Evolutionary conservation across 1,140 invertebrate genomes (phyloP).

Genomic region (Listronotus oregonensis): DNA sequence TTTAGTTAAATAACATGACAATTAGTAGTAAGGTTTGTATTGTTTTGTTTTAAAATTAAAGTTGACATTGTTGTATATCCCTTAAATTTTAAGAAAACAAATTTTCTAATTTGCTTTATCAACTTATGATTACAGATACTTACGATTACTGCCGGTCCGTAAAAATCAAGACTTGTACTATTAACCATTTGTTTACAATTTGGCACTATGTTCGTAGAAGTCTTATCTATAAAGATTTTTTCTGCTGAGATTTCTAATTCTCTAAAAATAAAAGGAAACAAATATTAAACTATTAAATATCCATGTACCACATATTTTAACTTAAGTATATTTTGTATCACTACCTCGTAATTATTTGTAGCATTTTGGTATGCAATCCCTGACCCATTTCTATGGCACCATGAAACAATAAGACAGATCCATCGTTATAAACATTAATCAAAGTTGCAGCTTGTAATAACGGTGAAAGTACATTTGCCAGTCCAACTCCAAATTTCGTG

Average conservation of each 20-base stretch:
- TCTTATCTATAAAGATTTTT: conserved; percentile 86
- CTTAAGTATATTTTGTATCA: too few species aligned
- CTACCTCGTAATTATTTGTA: conserved; percentile 76
- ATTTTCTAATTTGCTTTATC: too few species aligned
- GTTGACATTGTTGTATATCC: too few species aligned
- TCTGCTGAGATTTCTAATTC: conserved; percentile 72
- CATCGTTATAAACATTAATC: conserved; percentile 85
- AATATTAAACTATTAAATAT: too few species aligned
- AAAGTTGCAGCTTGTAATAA: conserved; percentile 69
- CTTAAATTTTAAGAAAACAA: too few species aligned
- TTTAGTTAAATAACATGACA: too few species aligned
- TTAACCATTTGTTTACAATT: conserved; percentile 92
- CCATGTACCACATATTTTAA: too few species aligned
- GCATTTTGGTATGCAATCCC: conserved; percentile 93
- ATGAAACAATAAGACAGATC: conserved; percentile 86
- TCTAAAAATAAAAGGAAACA: neutral
- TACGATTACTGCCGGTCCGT: conserved; percentile 91
- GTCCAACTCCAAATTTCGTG: too few species aligned
- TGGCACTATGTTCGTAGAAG: conserved; percentile 89
- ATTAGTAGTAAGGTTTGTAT: too few species aligned
- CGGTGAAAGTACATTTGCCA: too few species aligned
- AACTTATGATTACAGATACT: too few species aligned
- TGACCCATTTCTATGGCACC: conserved; percentile 97
- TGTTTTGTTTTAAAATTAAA: too few species aligned
- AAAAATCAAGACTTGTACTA: conserved; percentile 87